Base-by-base conservation (phyloP, 2,888 invertebrate genomes). In the Ametastegia equiseti region DNA sequence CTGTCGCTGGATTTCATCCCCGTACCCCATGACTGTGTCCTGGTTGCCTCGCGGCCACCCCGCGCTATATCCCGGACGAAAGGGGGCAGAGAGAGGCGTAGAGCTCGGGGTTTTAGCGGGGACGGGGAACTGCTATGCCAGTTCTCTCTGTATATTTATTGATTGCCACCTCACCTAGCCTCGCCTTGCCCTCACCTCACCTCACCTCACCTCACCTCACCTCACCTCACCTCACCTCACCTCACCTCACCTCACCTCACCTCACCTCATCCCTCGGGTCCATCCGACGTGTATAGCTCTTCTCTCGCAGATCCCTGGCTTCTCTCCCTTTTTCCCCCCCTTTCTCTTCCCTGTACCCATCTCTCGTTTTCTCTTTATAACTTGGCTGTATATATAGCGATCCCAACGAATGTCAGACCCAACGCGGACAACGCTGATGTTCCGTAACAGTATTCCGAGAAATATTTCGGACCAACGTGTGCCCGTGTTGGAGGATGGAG, bases 91-190 rank as follows among this genome's bases (percentile, higher is more conserved):
- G n/a, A n/a, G 73, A 80, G 73, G 75, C 63, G 83, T 19, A 54
- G 50, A 30, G 75, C n/a, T 82, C n/a, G 83, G 81, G 19, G 93
- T 93, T 84, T 92, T 92, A 81, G 83, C 87, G 6, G 89, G 90
- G 19, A 75, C 19, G 75, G 75, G 75, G 23, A 75, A 30, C 75
- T 36, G 75, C 75, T 75, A 75, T 75, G 86, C 84, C 83, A 88
- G 89, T 90, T 90, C 90, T 90, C 90, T 90, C 90, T 90, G 90
- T 90, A 91, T 91, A 90, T 91, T 91, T 91, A 91, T 91, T 91
- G 91, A 91, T 91, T 91, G 90, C 91, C 91, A 90, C 91, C 90
- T 90, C 90, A 89, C 87, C 87, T 89, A 69, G 81, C 81, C 80
- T 75, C 75, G 54, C 36, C 75, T 54, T 15, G 45, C 78, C 27